Evolutionary conservation across 2,113 vertebrate genomes (phyloP).

Genomic region (Ivindomyrus marchei): DNA sequence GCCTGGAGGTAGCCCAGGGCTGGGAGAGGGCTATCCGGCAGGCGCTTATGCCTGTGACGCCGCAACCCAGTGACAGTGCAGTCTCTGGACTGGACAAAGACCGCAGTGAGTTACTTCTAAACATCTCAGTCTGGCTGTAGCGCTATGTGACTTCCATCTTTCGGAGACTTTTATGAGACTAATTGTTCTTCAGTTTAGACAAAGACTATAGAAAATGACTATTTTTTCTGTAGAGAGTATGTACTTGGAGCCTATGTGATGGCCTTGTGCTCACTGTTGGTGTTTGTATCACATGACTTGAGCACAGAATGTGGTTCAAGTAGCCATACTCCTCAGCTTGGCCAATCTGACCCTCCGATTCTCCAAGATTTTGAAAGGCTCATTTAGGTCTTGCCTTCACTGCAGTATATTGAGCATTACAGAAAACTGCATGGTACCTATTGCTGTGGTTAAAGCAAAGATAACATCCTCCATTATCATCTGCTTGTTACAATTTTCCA

Average conservation of each 20-base stretch:
- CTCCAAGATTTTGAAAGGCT: neutral
- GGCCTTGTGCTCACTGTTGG: neutral
- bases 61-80: constrained; percentile 82
- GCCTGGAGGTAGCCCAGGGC: constrained; percentile 86
- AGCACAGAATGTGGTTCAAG: neutral
- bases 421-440: neutral
- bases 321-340: neutral
- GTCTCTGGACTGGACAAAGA: constrained; percentile 82
- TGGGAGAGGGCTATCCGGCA: constrained; percentile 98
- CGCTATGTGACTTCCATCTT: neutral
- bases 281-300: neutral
- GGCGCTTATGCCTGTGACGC: constrained; percentile 95
- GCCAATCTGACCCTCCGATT: neutral
- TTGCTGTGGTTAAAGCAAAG: neutral
- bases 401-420: neutral
- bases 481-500: neutral
- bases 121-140: neutral
- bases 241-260: neutral
- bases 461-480: neutral
- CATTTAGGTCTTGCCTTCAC: neutral
- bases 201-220: neutral
- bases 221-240: neutral
- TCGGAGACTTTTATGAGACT: neutral
- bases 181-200: neutral
- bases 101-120: constrained; percentile 75